phyloP scores from a whole-genome alignment of 2,113 vertebrate genomes.

The Ascaphus truei region DNA sequence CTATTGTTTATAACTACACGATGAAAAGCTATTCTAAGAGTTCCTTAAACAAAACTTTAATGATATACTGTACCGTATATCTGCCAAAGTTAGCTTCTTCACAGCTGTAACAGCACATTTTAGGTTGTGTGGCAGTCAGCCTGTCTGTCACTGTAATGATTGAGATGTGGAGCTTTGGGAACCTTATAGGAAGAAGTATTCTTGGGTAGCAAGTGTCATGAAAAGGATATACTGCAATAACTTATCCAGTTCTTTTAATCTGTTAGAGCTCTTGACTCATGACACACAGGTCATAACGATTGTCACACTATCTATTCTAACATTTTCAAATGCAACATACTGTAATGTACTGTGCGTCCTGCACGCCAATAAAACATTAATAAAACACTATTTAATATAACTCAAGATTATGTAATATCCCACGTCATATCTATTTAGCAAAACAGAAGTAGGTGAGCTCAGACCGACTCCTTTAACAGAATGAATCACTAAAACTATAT shows the following conservation, averaged over 20 bases:
- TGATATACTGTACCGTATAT: slow-evolving; percentile 62
- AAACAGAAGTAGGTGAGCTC: no score
- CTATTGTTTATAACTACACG: not conserved
- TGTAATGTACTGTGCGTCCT: no score
- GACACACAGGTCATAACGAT: slow-evolving; percentile 24
- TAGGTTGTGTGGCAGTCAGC: slow-evolving; percentile 41
- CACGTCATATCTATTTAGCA: no score
- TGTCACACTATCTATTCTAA: no score
- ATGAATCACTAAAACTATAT: no score
- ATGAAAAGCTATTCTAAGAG: slow-evolving; percentile 51
- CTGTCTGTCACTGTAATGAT: slow-evolving; percentile 54
- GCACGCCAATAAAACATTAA: no score
- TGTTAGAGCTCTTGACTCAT: slow-evolving; percentile 39
- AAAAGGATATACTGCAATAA: slow-evolving; percentile 48
- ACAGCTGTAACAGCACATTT: slow-evolving; percentile 63
- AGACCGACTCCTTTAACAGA: no score
- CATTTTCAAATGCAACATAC: no score
- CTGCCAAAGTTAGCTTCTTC: slow-evolving; percentile 60
- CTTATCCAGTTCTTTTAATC: slow-evolving; percentile 46
- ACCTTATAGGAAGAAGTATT: slow-evolving; percentile 46
- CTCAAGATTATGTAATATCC: no score
- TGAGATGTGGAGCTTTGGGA: slow-evolving; percentile 43
- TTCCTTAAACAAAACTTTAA: slow-evolving; percentile 46
- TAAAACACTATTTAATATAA: no score
- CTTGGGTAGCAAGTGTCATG: slow-evolving; percentile 57